Conservation (phyloP, 2,888 invertebrate genomes). For the Kryphioiulus occultus region DNA sequence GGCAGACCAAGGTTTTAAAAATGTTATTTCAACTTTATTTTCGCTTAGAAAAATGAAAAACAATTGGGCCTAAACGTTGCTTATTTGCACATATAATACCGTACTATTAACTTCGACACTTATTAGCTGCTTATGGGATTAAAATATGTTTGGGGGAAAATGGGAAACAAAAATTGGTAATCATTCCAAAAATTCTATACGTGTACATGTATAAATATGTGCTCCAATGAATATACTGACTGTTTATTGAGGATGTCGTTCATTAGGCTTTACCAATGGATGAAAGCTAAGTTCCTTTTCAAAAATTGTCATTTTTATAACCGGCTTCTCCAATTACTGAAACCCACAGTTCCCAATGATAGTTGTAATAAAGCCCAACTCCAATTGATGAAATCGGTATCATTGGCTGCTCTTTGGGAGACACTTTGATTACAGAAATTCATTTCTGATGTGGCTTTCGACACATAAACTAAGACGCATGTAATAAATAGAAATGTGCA, state of each 20-base stretch:
- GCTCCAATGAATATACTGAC: not conserved
- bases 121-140: not conserved
- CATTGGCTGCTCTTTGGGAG: not conserved
- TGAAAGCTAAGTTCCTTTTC: not conserved
- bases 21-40: slow-evolving; percentile 8
- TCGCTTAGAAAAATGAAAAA: not conserved
- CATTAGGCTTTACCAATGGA: not conserved
- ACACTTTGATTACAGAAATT: not conserved
- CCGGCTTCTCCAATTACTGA: not conserved
- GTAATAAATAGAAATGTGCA: not conserved
- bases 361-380: too few species aligned
- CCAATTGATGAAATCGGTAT: not conserved
- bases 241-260: not conserved
- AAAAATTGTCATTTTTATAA: too few species aligned
- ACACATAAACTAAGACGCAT: not conserved
- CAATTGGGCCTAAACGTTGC: not conserved
- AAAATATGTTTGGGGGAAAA: not conserved
- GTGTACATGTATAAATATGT: not conserved
- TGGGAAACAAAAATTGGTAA: not conserved
- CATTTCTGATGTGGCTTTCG: not conserved
- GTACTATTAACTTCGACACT: not conserved
- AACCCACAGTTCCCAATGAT: too few species aligned
- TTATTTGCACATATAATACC: not conserved
- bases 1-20: not conserved
- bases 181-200: not conserved